Base-by-base conservation (phyloP, 1,140 invertebrate genomes). In the Leptinotarsa lineolata region DNA sequence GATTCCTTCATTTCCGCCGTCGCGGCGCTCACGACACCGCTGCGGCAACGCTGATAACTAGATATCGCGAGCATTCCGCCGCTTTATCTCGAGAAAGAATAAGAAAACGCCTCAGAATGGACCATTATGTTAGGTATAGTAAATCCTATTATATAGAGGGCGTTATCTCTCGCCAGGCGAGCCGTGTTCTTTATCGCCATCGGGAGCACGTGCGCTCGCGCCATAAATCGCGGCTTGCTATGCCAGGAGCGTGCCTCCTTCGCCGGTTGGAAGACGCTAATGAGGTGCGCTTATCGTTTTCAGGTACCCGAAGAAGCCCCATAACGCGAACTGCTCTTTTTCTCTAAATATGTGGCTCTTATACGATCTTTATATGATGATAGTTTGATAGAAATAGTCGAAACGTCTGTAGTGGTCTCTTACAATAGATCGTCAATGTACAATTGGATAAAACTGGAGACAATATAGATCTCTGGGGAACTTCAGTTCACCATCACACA, bases 81-180 rank as follows among this genome's bases (percentile, higher is more conserved):
- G 81, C 80, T 84, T 84, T 84, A 84, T 84, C 83, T 82, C 75
- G 75, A 83, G 82, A 84, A 84, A 84, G 83, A 84, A 84, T 84
- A 84, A 84, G 83, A 84, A 84, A 84, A 84, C 82, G 83, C 78
- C 83, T 77, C 80, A 84, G 83, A 84, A 84, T 83, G 83, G 83
- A 81, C 83, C 83, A 84, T 84, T 84, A 84, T 84, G 83, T 82
- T 84, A 83, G 80, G 80, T 83, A 83, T 80, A 84, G 81, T 84
- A 84, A 84, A 84, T 84, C 83, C 83, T 84, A 84, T 84, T 84
- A 84, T 84, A 80, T 83, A 73, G 78, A 81, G 81, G 81, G 82
- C 82, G 82, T 83, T 84, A 84, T 84, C 83, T 79, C 74, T 79
- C 74, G 76, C 77, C 76, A 74, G 74, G 79, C 80, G 79, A 81